These are phyloP conservation scores for Gorsachius goisagi DNA, from an alignment of 2,113 vertebrate species.

Conservation along the genomic window DNA sequence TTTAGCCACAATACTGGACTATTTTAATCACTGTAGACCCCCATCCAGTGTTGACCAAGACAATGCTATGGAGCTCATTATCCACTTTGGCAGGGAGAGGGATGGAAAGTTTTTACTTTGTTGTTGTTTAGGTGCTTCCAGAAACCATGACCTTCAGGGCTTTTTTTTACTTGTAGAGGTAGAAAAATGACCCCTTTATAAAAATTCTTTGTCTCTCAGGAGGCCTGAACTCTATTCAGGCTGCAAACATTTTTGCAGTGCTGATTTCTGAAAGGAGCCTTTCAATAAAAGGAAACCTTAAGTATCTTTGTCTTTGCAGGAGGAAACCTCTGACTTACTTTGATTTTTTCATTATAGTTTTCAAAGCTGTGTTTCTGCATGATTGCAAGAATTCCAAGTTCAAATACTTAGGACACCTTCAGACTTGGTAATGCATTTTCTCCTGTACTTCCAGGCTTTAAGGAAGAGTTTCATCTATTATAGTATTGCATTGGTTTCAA, in stretches of 20 bases:
- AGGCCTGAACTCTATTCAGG: slow-evolving; percentile 3
- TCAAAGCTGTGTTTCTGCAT: slow-evolving; percentile 32
- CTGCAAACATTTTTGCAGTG: slow-evolving; percentile 11
- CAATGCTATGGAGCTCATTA: background rate
- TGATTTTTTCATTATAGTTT: slow-evolving; percentile 47
- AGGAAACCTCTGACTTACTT: slow-evolving; percentile 23
- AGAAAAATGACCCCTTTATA: slow-evolving; percentile 35
- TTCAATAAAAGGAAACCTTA: slow-evolving; percentile 5
- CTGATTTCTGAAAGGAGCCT: slow-evolving; percentile 23
- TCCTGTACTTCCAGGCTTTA: background rate
- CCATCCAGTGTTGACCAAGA: background rate
- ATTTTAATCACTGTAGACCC: background rate
- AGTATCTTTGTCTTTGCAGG: slow-evolving; percentile 55
- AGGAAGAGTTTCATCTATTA: slow-evolving; percentile 10
- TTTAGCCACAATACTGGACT: background rate
- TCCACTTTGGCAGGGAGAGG: background rate
- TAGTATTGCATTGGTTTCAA: background rate
- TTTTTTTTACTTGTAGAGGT: background rate
- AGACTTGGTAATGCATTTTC: background rate
- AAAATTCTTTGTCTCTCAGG: background rate
- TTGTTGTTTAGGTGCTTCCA: slow-evolving; percentile 40
- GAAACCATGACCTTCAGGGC: background rate
- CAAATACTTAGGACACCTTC: background rate
- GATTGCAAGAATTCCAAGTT: slow-evolving; percentile 26
- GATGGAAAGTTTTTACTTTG: background rate